Evolutionary conservation across 2,888 invertebrate genomes (phyloP), one percentile per base, ranked within the genome.

Genomic region (Melinaea menophilus): DNA sequence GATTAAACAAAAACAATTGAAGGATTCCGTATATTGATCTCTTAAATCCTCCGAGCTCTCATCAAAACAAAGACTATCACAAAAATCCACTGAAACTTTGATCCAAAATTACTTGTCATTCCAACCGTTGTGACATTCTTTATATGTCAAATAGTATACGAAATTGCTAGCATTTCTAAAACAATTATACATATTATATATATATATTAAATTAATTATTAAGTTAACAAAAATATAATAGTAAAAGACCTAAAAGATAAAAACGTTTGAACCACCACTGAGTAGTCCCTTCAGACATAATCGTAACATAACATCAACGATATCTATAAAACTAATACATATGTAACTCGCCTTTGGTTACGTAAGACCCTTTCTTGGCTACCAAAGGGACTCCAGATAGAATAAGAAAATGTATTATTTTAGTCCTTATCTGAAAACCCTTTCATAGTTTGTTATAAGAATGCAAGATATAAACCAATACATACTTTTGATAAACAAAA

Each of bases 61-160:
- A 55, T 64, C 60, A 64, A 65, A 64, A 69, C 66, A 66, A 66
- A 65, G 65, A 45, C 55, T 59, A 54, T 33, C 22, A 57, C 56
- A 56, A 66, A 65, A 66, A 66, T 64, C 59, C 62, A 56, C 60
- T 58, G 55, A 56, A 51, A 59, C 65, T 70, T 73, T 64, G 57
- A 62, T 69, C 67, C 68, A 67, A 65, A 69, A 69, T 71, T 67
- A 67, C 65, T 62, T 58, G 61, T 63, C 61, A 65, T 67, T 66
- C 69, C 66, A 46, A 61, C 66, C 66, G 62, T 63, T 57, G 55
- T 57, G 67, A 61, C 59, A 68, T 67, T 67, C 69, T 65, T 66
- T 51, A 51, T 31, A 51, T 31, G 51, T 51, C 51, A 51, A 62
- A 62, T 58, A 71, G 67, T 66, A 65, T 65, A 64, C 58, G 55